Evolutionary conservation across 2,113 vertebrate species (phyloP), one percentile per base, ranked within the genome.

Genomic region (Siniperca chuatsi): DNA sequence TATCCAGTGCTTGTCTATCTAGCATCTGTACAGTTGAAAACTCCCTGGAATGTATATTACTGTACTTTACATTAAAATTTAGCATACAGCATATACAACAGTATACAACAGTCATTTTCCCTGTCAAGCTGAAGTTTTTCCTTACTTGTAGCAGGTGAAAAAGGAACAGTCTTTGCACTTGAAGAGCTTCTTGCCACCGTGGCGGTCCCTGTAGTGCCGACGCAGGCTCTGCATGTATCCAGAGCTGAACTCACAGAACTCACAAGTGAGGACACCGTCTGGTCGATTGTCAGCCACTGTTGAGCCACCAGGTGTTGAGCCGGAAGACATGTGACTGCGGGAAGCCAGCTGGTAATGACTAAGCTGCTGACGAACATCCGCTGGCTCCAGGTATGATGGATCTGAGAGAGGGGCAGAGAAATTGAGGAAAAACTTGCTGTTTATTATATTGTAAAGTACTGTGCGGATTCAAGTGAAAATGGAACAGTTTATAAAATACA

Each of bases 101-200:
- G 35, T 21, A 44, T 4, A 67, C 37, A n/a, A 66, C 23, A 13
- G 3, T 3, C 11, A 7, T 40, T 64, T 13, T 12, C 29, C 8
- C 23, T 13, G 42, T 67, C 48, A 1, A 12, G 2, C 11, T 52
- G 44, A 54, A 57, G 7, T 10, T 1, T 21, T 13, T 8, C 33
- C 97, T 97, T 96, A 99, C 98, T 97, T 99, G 97, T 97, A 97
- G 96, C 98, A 98, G 86, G 98, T 99, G 91, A 99, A 99, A 92
- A 99, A 99, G 61, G 97, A 96, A 88, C 98, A 99, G 86, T 99
- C 98, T 93, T 99, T 99, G 95, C 98, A 99, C 93, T 99, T 99
- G 95, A 99, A 99, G 86, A 99, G 97, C 91, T 99, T 99, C 90
- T 99, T 99, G 66, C 98, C 98, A 1, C 97, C 98, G 0, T 99